Base-by-base conservation (phyloP, 2,888 invertebrate genomes). In the Thereva nobilitata region DNA sequence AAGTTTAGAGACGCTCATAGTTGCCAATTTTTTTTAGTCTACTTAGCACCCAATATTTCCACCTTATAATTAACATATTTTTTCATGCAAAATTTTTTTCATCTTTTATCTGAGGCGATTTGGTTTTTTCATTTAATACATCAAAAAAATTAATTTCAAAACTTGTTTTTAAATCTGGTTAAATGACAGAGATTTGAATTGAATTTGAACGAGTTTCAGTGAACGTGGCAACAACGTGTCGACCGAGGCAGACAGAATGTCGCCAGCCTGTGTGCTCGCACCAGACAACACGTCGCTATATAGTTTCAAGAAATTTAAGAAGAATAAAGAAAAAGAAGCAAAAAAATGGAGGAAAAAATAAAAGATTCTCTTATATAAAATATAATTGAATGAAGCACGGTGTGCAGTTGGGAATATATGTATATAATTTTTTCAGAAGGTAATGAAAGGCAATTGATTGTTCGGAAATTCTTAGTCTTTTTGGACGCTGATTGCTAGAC, bases 231-330 rank as follows among this genome's bases (percentile, higher is more conserved):
- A 87, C 90, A 81, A 71, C 78, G 89, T 85, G 78, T 77, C 87
- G 86, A 89, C 88, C 88, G 86, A 73, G 88, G 91, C 91, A 92
- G 92, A 92, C 92, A 92, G 89, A 90, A 91, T 92, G 92, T 92
- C 92, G 92, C 92, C 92, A 86, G 88, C 86, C 88, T 86, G 84
- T 87, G 85, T 86, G 86, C 85, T 86, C 76, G 75, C 75, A 77
- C 89, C 87, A 88, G 90, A 90, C 89, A 88, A 84, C 85, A 86
- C 88, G 89, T 88, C 89, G 87, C 86, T 61, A 50, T 61, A 40
- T 61, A 61, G 61, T 61, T 61, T 50, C 38, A 61, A 61, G 53
- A 64, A 64, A 54, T 8, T 42, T 42, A 42, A 42, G 42, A 42
- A 7, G 8, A 42, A 42, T 8, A 42, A 53, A 44, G 50, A 50